phyloP scores from a whole-genome alignment of 2,888 invertebrate genomes.

The Drosophila birchii region DNA sequence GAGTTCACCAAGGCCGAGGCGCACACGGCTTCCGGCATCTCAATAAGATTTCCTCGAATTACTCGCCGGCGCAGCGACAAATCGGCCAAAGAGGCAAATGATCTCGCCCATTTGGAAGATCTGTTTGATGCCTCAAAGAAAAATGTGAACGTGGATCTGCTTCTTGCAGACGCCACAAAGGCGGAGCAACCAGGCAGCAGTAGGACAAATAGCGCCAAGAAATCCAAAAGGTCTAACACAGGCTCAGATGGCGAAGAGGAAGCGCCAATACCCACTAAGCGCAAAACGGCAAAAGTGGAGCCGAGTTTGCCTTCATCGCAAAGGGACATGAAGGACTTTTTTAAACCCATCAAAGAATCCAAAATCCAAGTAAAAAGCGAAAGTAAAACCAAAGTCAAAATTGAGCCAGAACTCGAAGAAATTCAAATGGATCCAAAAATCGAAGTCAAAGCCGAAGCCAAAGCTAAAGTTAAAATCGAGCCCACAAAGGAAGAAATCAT shows the following conservation, averaged over 20 bases:
- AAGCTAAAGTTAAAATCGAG: neutral
- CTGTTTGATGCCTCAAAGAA: constrained; percentile 88
- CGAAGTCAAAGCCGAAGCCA: neutral
- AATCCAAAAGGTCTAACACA: constrained; percentile 25
- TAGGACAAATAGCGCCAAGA: constrained; percentile 50
- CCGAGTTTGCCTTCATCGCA: neutral
- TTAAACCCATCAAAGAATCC: constrained; percentile 44
- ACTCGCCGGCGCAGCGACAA: constrained; percentile 93
- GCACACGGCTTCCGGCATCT: constrained; percentile 97
- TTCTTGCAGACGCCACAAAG: constrained; percentile 69
- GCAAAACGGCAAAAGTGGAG: constrained; percentile 49
- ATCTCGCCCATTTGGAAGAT: constrained; percentile 89
- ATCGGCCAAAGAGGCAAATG: constrained; percentile 93
- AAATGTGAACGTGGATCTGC: constrained; percentile 83
- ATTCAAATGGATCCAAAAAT: too few relatives aligned
- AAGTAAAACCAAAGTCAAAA: neutral
- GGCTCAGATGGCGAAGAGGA: constrained; percentile 41
- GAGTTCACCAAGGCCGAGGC: constrained; percentile 92
- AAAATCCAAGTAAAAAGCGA: neutral
- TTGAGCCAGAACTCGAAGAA: constrained; percentile 19
- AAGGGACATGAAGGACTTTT: constrained; percentile 47
- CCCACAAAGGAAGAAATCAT: neutral
- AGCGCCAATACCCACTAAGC: constrained; percentile 23
- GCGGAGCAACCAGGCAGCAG: constrained; percentile 2
- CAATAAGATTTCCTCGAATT: constrained; percentile 96